Evolutionary conservation across 2,888 invertebrate genomes (phyloP), one percentile per base, ranked within the genome.

Genomic region (Hypena proboscidalis): DNA sequence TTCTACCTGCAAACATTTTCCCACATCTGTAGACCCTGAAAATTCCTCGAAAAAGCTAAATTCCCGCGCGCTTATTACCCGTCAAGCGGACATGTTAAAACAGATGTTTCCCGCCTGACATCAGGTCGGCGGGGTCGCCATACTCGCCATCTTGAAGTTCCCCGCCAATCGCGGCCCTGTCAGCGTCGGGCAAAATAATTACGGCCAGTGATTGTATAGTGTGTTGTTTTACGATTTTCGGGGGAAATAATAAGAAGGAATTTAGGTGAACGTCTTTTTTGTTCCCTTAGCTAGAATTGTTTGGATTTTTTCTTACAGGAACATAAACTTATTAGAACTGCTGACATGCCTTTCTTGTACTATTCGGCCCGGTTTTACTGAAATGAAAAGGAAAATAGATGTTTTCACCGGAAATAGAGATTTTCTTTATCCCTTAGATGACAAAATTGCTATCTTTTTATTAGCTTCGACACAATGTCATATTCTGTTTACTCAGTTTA

Each of bases 91-190:
- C 80, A 86, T 83, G 83, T 82, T 83, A 83, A 83, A 85, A 87
- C 90, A 90, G 89, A 90, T 90, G 90, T 88, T 87, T 80, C 84
- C 78, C 70, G 72, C 78, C 80, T 90, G 89, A 89, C 83, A 83
- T 80, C 84, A 81, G 87, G 87, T 89, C 89, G 83, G 72, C 76
- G 70, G 80, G 88, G 87, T 88, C 83, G 84, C 89, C 88, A 88
- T 88, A 88, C 86, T 88, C 83, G 84, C 89, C 88, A 88, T 88
- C 85, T 86, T 85, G 83, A 67, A 78, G 74, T 78, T 82, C 83
- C n/a, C 77, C 85, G 83, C 85, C 86, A 86, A 83, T 86, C 80
- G 74, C 74, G 75, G 74, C 80, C 80, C 82, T 83, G 87, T 82
- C 85, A 83, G 76, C 83, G 70, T 62, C 73, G 74, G 70, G 78